Conservation (phyloP, 2,797 vertebrate genomes). For the Brachymystax lenok region DNA sequence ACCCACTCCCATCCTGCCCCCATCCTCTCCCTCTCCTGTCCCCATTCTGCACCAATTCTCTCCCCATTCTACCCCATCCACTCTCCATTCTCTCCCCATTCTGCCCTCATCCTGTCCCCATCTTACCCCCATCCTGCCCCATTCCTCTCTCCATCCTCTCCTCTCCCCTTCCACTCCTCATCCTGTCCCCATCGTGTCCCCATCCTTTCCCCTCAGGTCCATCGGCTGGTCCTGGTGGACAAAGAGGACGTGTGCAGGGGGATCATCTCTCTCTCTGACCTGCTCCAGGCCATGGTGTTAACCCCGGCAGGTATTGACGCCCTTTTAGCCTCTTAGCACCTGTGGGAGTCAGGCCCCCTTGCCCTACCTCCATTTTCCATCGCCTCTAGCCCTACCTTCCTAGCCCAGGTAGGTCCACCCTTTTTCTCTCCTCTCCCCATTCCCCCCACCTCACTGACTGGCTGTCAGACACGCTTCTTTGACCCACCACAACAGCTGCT, state of each 20-base stretch:
- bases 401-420: slow-evolving; percentile 4
- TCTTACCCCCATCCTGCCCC: neutral
- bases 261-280: slow-evolving; percentile 94
- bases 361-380: neutral
- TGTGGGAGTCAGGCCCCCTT: slow-evolving; percentile 14
- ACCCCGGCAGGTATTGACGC: slow-evolving; percentile 91
- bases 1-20: no score
- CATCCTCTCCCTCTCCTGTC: no score
- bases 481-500: neutral
- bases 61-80: neutral
- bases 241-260: slow-evolving; percentile 81
- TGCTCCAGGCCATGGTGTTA: slow-evolving; percentile 94
- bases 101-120: neutral
- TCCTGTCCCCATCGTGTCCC: neutral
- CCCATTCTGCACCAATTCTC: neutral
- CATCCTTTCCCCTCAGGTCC: slow-evolving; percentile 79
- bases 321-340: slow-evolving; percentile 80
- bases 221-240: slow-evolving; percentile 94
- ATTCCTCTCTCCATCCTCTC: neutral
- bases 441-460: slow-evolving; percentile 2
- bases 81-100: neutral
- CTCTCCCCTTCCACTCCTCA: no score
- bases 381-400: neutral
- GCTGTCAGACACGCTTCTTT: neutral
- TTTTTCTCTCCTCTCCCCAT: slow-evolving; percentile 4